Evolutionary conservation across 2,113 vertebrate genomes (phyloP).

Genomic region (pig (Sus scrofa)): T2T-Sscrofa CM001155.3:1172001-1172500

Average conservation of each 20-base stretch:
- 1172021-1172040: fast-evolving
- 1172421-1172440: no score
- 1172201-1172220: fast-evolving
- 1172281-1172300: not conserved
- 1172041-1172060: not conserved
- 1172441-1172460: not conserved
- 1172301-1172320: fast-evolving
- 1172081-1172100: fast-evolving
- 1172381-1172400: not conserved
- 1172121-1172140: fast-evolving
- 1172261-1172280: fast-evolving
- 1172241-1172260: fast-evolving
- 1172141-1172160: fast-evolving
- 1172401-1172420: fast-evolving
- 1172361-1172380: not conserved
- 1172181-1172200: fast-evolving
- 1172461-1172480: not conserved
- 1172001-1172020: fast-evolving
- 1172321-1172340: fast-evolving
- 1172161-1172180: fast-evolving
- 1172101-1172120: fast-evolving
- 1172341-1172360: not conserved
- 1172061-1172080: fast-evolving
- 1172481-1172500: not conserved
- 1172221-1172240: fast-evolving